These are phyloP conservation scores for Mustela lutreola DNA, from an alignment of 2,113 vertebrate genomes.

Conservation along the genomic window DNA sequence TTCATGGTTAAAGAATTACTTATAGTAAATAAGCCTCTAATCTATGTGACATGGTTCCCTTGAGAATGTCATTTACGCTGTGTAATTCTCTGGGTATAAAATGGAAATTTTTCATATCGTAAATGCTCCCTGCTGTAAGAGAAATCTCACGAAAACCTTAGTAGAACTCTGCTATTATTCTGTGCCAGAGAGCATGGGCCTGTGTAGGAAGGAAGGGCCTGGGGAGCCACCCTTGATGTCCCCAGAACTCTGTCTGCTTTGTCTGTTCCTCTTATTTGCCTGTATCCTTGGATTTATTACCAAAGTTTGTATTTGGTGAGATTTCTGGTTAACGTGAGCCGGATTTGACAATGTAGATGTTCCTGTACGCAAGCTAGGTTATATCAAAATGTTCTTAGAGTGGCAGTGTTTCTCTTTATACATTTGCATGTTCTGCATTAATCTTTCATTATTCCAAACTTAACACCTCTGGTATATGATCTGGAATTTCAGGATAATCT, in stretches of 20 bases:
- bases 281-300: not conserved
- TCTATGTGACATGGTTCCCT: not conserved
- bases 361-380: not conserved
- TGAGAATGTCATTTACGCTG: not conserved
- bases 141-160: not conserved
- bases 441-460: not conserved
- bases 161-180: not conserved
- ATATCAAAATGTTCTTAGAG: not conserved
- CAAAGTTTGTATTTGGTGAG: not conserved
- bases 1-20: conserved; percentile 21
- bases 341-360: not conserved
- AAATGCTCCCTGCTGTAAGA: not conserved
- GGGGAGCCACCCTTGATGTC: not conserved
- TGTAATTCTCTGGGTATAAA: not conserved
- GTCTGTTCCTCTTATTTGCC: not conserved
- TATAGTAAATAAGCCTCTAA: not conserved
- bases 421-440: not conserved
- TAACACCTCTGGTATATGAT: not conserved
- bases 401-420: not conserved
- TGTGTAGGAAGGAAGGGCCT: not conserved
- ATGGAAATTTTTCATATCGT: not conserved
- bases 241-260: not conserved
- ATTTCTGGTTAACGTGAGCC: not conserved
- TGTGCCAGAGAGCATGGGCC: not conserved
- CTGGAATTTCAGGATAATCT: not conserved